Evolutionary conservation across 1,140 invertebrate species (phyloP), one percentile per base, ranked within the genome.

Genomic region (Saxidomus purpurata): DNA sequence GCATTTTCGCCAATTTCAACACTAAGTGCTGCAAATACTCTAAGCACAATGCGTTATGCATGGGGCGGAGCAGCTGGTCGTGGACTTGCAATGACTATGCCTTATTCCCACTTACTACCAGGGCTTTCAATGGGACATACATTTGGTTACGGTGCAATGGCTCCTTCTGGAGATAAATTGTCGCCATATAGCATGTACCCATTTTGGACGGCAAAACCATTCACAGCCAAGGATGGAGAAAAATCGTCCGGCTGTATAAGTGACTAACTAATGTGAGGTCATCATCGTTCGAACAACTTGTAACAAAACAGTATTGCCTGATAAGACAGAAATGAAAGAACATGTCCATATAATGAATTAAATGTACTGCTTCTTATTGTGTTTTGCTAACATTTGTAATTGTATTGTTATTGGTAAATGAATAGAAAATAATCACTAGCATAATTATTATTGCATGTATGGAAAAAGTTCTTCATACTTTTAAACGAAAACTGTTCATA

Each of bases 161-260:
- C 47, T n/a, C n/a, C 61, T 9, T 31, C 61, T 28, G 63, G 43
- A 11, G 81, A 89, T 49, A 89, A 84, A 59, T 9, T 89, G 6
- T 89, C 87, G 17, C 71, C 87, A 17, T 89, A 89, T 80, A 89
- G 87, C 63, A 82, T 89, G 80, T 83, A 83, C 28, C 87, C 87
- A 25, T 89, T 89, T 40, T 89, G 87, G 87, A 49, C 87, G 11
- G 80, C 77, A 25, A 80, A 81, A 71, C 67, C 87, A 6, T 89
- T 89, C 40, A 17, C 69, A 31, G 82, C 19, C 6, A 89, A 89
- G 43, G 87, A 89, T 13, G 81, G 59, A 19, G 87, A 89, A 61
- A 89, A 89, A 28, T 19, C 87, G 31, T 76, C 87, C 15, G 87
- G 87, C 17, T 89, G 87, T 55, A 36, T 89, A 1, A 84, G 79